Conservation (phyloP, 2,113 vertebrate genomes). For the Hyaena hyaena region DNA sequence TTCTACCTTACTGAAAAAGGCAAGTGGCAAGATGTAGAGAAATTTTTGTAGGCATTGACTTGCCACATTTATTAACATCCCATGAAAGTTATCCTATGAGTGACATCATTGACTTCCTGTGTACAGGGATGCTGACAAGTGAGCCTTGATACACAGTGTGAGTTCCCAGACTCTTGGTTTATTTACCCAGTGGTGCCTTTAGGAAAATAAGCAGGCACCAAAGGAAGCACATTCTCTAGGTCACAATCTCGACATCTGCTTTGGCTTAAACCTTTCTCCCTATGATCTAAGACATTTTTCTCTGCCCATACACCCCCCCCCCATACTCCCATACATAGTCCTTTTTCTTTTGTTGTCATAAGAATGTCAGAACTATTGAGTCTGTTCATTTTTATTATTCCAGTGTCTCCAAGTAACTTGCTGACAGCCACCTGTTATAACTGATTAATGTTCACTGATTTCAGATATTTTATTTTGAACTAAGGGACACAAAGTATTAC, state of each 20-base stretch:
- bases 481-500: background rate
- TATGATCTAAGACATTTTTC: background rate
- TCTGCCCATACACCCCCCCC: background rate
- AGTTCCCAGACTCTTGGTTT: background rate
- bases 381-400: constrained; percentile 11
- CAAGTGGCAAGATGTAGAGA: background rate
- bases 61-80: background rate
- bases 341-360: background rate
- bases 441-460: background rate
- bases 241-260: background rate
- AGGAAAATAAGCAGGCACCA: background rate
- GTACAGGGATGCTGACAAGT: background rate
- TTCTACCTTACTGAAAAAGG: background rate
- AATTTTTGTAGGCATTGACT: background rate
- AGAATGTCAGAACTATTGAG: background rate
- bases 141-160: background rate
- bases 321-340: background rate
- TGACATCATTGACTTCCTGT: background rate
- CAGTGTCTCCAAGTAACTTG: background rate
- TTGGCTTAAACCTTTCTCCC: background rate
- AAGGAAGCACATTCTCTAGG: background rate
- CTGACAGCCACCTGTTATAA: background rate
- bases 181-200: background rate
- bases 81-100: background rate
- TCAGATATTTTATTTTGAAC: constrained; percentile 14